These are phyloP conservation scores for Ceratoteleas bidentatus DNA, from an alignment of 1,140 invertebrate species.

Conservation along the genomic window DNA sequence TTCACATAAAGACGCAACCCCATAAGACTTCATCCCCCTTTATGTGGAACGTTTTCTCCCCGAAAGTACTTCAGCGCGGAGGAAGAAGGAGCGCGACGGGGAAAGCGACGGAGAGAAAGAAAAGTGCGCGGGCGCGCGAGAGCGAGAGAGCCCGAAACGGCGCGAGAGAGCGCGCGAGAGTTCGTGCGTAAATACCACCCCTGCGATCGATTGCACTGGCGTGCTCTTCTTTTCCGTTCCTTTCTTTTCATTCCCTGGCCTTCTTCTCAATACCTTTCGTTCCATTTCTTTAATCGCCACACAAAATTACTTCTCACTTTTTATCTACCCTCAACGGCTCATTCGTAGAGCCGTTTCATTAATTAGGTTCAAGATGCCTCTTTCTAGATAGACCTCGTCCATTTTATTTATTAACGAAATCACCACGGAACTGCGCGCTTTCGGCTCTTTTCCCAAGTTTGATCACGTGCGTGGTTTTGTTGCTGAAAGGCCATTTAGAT, in stretches of 20 bases:
- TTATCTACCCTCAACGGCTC: conserved; percentile 54
- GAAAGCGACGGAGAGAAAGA: conserved; percentile 38
- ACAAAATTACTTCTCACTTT: conserved; percentile 63
- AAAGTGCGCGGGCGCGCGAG: conserved; percentile 12
- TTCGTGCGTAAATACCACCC: conserved; percentile 75
- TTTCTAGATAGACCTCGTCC: conserved; percentile 11
- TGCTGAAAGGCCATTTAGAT: too few species aligned
- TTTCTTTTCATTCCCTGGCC: conserved; percentile 45
- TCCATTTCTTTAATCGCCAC: conserved; percentile 64
- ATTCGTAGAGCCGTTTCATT: conserved; percentile 43
- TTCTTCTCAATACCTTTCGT: conserved; percentile 57
- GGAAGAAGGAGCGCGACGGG: conserved; percentile 38
- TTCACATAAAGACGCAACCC: conserved; percentile 74
- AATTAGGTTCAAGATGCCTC: conserved; percentile 24
- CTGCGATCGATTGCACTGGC: conserved; percentile 60
- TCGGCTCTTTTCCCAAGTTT: too few species aligned
- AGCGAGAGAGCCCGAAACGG: conserved; percentile 47
- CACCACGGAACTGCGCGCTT: too few species aligned
- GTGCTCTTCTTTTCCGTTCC: conserved; percentile 51
- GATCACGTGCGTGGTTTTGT: too few species aligned
- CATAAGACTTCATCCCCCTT: conserved; percentile 78
- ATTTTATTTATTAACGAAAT: not conserved
- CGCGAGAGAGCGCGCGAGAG: conserved; percentile 68
- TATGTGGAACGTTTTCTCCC: conserved; percentile 72
- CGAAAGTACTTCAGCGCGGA: conserved; percentile 65